A percentile compares a stretch with the other conserved stretches of the same genome.
These are phyloP conservation scores for Antechinus flavipes DNA, from an alignment of 2,113 vertebrate genomes.

Conservation along the genomic window DNA sequence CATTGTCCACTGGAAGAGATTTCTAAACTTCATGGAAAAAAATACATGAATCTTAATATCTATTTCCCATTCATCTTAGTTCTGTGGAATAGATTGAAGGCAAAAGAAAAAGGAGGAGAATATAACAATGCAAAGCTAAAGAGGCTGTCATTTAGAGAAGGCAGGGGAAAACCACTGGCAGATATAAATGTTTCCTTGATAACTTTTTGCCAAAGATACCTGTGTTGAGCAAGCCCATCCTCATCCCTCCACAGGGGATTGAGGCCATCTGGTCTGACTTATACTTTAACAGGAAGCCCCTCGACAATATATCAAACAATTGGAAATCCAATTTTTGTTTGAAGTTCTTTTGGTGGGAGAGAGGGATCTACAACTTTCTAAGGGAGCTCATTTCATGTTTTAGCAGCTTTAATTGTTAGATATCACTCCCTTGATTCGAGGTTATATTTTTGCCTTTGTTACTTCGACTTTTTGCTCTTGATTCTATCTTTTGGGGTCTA, in stretches of 20 bases:
- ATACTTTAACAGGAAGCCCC: not conserved
- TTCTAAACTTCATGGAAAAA: not conserved
- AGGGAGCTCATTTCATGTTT: too few species aligned
- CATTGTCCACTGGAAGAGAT: not conserved
- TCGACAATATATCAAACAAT: not conserved
- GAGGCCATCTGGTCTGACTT: not conserved
- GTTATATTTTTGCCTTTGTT: too few species aligned
- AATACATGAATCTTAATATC: not conserved
- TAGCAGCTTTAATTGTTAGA: too few species aligned
- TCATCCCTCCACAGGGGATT: not conserved
- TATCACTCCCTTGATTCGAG: too few species aligned
- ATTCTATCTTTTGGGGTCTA: too few species aligned
- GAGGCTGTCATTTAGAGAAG: not conserved
- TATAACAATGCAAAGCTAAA: not conserved
- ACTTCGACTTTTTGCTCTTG: too few species aligned
- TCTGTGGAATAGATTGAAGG: not conserved
- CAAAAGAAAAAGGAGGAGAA: not conserved
- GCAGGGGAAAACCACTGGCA: not conserved
- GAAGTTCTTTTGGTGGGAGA: not conserved
- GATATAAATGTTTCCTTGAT: not conserved
- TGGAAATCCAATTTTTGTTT: not conserved
- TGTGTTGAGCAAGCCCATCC: too few species aligned
- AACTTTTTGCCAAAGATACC: too few species aligned
- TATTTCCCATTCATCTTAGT: not conserved
- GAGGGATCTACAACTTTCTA: too few species aligned